Conservation (phyloP, 1,140 invertebrate genomes). For the Psilanteris sp. region DNA sequence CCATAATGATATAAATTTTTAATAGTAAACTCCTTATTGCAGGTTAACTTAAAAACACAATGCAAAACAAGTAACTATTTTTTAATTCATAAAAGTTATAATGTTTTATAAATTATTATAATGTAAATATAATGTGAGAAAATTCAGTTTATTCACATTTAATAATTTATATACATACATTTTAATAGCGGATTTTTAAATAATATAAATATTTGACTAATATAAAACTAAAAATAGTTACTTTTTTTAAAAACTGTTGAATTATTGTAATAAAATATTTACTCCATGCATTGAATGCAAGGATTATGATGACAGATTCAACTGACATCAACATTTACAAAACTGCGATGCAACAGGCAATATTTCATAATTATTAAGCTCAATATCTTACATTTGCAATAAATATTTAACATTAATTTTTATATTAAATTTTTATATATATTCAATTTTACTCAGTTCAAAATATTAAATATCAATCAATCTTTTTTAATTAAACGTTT, state of each 20-base stretch:
- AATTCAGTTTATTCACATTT: no score
- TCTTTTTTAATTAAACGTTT: no score
- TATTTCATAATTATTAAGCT: conserved; percentile 45
- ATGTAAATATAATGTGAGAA: no score
- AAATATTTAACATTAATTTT: no score
- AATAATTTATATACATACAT: no score
- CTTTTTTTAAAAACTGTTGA: conserved; percentile 14
- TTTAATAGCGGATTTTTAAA: no score
- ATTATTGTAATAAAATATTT: conserved; percentile 15
- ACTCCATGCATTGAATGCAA: conserved; percentile 55
- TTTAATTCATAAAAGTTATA: neutral
- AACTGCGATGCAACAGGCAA: conserved; percentile 59
- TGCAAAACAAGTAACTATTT: conserved; percentile 37
- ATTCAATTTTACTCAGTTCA: no score
- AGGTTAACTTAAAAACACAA: conserved; percentile 35
- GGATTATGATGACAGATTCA: conserved; percentile 27
- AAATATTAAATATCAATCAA: no score
- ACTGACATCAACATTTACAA: conserved; percentile 44
- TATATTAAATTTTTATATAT: no score
- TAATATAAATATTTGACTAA: no score
- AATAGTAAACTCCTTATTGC: conserved; percentile 20
- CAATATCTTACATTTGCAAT: neutral
- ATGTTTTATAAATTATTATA: no score
- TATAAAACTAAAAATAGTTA: conserved; percentile 45
- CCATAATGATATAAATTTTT: conserved; percentile 56